Percentiles rank a stretch among this genome's conserved stretches.
phyloP scores from a whole-genome alignment of 2,888 invertebrate species.

The Patella depressa region DNA sequence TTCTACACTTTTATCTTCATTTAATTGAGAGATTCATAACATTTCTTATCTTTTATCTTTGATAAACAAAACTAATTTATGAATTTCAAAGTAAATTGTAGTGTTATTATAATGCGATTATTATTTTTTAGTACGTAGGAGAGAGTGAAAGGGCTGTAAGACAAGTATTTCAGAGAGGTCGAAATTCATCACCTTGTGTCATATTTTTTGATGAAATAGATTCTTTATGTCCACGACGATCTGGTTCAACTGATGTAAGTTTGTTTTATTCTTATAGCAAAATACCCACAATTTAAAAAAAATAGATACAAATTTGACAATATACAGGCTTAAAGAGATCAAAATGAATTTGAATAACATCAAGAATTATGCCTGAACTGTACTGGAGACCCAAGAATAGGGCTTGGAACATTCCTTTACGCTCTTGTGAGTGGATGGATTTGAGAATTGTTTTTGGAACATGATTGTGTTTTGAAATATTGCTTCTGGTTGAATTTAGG shows the following conservation, averaged over 20 bases:
- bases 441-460: no score
- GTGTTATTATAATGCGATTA: not conserved
- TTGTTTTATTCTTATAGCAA: not conserved
- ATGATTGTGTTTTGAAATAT: no score
- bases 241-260: constrained; percentile 79
- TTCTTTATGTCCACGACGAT: constrained; percentile 91
- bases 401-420: no score
- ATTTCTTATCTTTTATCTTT: no score
- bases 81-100: not conserved
- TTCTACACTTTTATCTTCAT: not conserved
- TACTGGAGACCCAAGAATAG: no score
- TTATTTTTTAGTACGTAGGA: constrained; percentile 84
- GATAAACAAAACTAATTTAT: no score
- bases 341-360: no score
- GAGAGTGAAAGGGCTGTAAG: constrained; percentile 97
- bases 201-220: constrained; percentile 97
- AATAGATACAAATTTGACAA: no score
- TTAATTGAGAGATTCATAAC: not conserved
- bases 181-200: constrained; percentile 96
- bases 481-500: not conserved
- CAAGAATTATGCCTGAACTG: no score
- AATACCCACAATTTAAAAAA: not conserved
- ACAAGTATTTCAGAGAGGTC: constrained; percentile 93
- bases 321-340: no score
- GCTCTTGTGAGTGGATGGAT: no score